phyloP scores from a whole-genome alignment of 2,113 vertebrate genomes.

The Mus spicilegus region DNA sequence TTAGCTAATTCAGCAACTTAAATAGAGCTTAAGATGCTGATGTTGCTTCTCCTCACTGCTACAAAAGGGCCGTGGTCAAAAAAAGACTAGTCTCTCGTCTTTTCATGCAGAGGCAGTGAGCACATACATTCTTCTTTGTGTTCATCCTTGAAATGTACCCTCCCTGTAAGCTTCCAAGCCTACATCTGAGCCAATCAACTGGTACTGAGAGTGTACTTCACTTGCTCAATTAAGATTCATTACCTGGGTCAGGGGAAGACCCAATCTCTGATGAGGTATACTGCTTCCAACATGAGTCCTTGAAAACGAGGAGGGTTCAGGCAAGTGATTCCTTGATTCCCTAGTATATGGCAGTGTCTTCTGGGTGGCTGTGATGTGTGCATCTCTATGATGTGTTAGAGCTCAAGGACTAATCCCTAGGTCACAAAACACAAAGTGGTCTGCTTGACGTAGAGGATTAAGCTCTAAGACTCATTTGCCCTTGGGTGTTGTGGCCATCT shows the following conservation, averaged over 20 bases:
- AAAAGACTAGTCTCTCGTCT: not conserved
- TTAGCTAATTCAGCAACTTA: not conserved
- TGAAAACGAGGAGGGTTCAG: not conserved
- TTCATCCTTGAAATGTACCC: not conserved
- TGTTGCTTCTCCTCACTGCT: not conserved
- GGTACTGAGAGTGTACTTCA: not conserved
- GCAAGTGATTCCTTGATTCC: not conserved
- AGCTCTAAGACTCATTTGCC: not conserved
- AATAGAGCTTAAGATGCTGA: not conserved
- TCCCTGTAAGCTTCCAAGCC: not conserved
- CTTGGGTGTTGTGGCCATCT: no score
- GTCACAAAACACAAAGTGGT: not conserved
- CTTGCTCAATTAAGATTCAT: not conserved
- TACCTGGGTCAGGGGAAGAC: not conserved
- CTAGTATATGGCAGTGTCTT: not conserved
- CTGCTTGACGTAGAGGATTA: not conserved
- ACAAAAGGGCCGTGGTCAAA: not conserved
- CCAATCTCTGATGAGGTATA: not conserved
- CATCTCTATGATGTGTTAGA: not conserved
- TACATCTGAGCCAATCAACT: not conserved
- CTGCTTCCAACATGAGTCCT: not conserved
- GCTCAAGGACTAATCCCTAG: no score
- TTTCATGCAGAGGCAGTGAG: not conserved
- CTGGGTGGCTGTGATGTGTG: not conserved
- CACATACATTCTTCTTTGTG: not conserved